phyloP scores from a whole-genome alignment of 1,140 invertebrate species.

The Epicauta chinensis region DNA sequence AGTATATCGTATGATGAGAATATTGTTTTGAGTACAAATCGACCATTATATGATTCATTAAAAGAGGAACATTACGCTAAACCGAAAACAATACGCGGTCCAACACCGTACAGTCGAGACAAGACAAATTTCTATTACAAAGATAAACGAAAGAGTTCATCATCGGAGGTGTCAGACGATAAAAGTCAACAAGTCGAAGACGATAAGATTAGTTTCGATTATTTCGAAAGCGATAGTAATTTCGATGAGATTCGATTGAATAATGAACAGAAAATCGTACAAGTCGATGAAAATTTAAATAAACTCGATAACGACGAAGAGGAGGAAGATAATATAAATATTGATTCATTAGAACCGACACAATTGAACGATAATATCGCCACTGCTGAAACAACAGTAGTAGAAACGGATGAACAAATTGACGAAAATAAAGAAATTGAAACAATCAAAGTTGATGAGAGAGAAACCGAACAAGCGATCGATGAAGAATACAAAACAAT shows the following conservation, averaged over 20 bases:
- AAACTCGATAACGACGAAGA: no score
- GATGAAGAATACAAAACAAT: slow-evolving; percentile 36
- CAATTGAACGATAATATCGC: background rate
- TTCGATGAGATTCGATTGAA: slow-evolving; percentile 36
- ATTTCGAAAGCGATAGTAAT: slow-evolving; percentile 34
- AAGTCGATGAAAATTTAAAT: background rate
- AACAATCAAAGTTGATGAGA: slow-evolving; percentile 31
- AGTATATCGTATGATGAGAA: slow-evolving; percentile 40
- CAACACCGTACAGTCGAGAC: slow-evolving; percentile 28
- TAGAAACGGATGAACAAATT: slow-evolving; percentile 5
- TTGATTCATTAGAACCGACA: background rate
- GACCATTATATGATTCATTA: slow-evolving; percentile 27
- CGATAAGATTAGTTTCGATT: slow-evolving; percentile 24
- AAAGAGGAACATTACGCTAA: slow-evolving; percentile 24
- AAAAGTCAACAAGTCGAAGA: slow-evolving; percentile 1
- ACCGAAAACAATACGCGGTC: slow-evolving; percentile 35
- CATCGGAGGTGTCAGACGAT: slow-evolving; percentile 16
- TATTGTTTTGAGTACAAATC: slow-evolving; percentile 35
- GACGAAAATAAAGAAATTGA: slow-evolving; percentile 21
- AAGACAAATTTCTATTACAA: slow-evolving; percentile 16
- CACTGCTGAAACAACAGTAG: background rate
- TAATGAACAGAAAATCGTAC: slow-evolving; percentile 27
- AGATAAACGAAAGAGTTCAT: slow-evolving; percentile 17
- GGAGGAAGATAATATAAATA: no score
- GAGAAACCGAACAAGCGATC: background rate